Base-by-base conservation (phyloP, 1,140 invertebrate genomes). In the Sweltsa coloradensis region DNA sequence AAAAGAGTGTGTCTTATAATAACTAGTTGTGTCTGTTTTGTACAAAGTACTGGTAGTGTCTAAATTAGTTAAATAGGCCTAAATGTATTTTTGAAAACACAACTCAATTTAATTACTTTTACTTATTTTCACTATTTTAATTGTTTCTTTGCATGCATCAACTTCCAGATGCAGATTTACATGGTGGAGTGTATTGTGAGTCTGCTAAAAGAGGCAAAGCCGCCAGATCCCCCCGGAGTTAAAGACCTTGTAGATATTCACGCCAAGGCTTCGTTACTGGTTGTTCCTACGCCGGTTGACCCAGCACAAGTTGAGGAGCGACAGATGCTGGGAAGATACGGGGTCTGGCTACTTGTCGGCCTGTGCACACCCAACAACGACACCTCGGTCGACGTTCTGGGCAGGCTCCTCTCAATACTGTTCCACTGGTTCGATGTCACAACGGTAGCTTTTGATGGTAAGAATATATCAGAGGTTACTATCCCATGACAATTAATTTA, bases 361-460 rank as follows among this genome's bases (percentile, higher is more conserved):
- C 75, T 97, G 50, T 97, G 92, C 65, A 85, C 85, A 7, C 89
- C 90, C 16, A 83, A 80, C 49, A 73, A 83, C 31, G 79, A 83
- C 53, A 83, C 91, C n/a, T 84, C 89, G 4, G 70, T 83, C 60
- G 87, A 94, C 66, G 81, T 91, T 25, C 71, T 98, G 26, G 92
- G 93, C 16, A 73, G 94, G 54, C 75, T 99, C 53, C 71, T 99
- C 22, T 88, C 89, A 45, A 94, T 95, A 76, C 74, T 99, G 45
- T 98, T 98, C 71, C 92, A 98, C 68, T 99, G 96, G 96, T 99
- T 98, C 72, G 89, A 97, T 71, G 85, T 93, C 50, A 97, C 94
- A 25, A 90, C 92, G 6, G 94, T 91, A 67, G 81, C 94, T 14
- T 93, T 92, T 61, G 90, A 95, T 72, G 91, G 92, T 92, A 63